Evolutionary conservation across 2,888 invertebrate genomes (phyloP).

Genomic region (Antheraea yamamai): DNA sequence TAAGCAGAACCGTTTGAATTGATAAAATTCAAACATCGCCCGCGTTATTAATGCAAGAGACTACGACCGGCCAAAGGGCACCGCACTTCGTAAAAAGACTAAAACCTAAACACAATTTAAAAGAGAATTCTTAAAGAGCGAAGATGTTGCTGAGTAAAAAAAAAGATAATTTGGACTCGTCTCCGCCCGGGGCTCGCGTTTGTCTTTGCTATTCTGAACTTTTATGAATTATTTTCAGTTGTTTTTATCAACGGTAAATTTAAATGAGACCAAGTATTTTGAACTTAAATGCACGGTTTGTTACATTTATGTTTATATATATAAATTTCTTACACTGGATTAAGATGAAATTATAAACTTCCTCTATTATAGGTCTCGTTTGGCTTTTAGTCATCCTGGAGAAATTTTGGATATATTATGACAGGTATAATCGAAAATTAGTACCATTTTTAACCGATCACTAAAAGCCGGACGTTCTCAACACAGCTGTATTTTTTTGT

Average conservation of each 20-base stretch:
- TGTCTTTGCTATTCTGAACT: slow-evolving; percentile 80
- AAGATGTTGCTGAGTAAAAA: slow-evolving; percentile 68
- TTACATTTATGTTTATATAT: background rate
- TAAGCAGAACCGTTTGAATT: slow-evolving; percentile 30
- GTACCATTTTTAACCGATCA: no score
- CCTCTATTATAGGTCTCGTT: no score
- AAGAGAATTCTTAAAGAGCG: slow-evolving; percentile 79
- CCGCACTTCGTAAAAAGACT: slow-evolving; percentile 64
- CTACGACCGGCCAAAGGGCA: slow-evolving; percentile 69
- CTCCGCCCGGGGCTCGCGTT: slow-evolving; percentile 64
- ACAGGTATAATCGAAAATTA: no score
- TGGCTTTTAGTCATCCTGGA: no score
- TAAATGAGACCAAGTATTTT: slow-evolving; percentile 48
- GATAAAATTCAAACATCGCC: slow-evolving; percentile 49
- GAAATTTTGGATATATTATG: no score
- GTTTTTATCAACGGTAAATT: slow-evolving; percentile 73
- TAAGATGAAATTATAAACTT: no score
- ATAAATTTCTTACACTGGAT: background rate
- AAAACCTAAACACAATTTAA: slow-evolving; percentile 78
- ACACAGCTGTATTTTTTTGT: no score
- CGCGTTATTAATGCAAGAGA: slow-evolving; percentile 69
- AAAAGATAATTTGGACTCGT: slow-evolving; percentile 75
- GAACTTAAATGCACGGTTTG: slow-evolving; percentile 15
- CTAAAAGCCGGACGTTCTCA: no score
- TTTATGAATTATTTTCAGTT: slow-evolving; percentile 79